These are phyloP conservation scores for Ptilorrhoa leucosticta DNA, from an alignment of 2,113 vertebrate species.

Conservation along the genomic window DNA sequence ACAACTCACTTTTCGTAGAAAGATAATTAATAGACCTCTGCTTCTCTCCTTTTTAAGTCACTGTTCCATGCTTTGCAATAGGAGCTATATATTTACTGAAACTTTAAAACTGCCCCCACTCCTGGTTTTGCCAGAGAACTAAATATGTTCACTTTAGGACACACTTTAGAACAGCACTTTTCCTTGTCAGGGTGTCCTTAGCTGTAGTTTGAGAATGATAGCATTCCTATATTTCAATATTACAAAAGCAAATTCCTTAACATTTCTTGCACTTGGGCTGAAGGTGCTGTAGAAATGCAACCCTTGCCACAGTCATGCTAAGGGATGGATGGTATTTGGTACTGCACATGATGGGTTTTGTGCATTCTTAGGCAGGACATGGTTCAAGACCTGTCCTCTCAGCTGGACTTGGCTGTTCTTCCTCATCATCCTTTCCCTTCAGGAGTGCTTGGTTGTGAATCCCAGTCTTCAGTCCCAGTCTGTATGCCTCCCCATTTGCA, in stretches of 20 bases:
- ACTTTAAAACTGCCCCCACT: background rate
- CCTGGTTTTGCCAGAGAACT: background rate
- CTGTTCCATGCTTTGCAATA: background rate
- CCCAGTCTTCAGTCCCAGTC: background rate
- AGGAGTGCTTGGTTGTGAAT: background rate
- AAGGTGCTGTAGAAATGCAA: background rate
- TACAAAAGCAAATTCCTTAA: background rate
- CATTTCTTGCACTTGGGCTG: background rate
- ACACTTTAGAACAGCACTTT: background rate
- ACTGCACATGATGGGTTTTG: background rate
- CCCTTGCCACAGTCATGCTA: background rate
- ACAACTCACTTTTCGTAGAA: background rate
- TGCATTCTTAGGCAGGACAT: background rate
- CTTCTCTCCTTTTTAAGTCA: background rate
- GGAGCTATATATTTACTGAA: background rate
- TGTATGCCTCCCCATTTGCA: background rate
- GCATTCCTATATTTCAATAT: background rate
- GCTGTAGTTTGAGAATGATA: background rate
- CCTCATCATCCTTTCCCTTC: background rate
- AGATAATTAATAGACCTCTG: background rate
- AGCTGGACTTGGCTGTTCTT: background rate
- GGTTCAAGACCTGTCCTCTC: background rate
- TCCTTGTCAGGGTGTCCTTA: background rate
- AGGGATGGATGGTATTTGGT: background rate
- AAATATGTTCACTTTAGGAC: background rate